phyloP scores from a whole-genome alignment of 2,797 vertebrate genomes.

The Peromyscus aztecus region DNA sequence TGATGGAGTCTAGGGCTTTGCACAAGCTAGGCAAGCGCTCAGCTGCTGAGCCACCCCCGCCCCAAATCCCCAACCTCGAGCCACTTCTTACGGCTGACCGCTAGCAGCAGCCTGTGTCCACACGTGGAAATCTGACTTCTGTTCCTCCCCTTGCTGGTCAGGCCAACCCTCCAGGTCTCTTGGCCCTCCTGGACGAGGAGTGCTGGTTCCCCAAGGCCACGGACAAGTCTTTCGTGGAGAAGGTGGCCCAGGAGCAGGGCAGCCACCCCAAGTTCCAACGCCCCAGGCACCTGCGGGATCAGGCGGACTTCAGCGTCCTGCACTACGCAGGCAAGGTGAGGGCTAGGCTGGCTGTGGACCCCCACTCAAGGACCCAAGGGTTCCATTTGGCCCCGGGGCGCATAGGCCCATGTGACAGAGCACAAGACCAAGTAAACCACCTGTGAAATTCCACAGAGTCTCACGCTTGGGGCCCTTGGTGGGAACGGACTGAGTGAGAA shows the following conservation, averaged over 20 bases:
- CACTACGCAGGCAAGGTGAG: conserved; percentile 96
- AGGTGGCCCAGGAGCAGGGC: conserved; percentile 93
- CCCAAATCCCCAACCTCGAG: background rate
- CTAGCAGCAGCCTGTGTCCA: background rate
- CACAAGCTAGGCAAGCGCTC: background rate
- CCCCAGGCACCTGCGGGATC: conserved; percentile 92
- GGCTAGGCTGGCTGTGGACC: background rate
- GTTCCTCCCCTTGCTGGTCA: conserved; percentile 64
- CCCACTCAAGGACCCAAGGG: background rate
- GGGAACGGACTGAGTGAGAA: background rate
- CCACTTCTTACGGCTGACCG: background rate
- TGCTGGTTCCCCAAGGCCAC: conserved; percentile 98
- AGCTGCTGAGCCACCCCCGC: background rate
- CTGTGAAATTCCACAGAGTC: background rate
- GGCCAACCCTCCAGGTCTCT: conserved; percentile 94
- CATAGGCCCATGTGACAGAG: background rate
- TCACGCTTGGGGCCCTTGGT: background rate
- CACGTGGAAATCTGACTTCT: background rate
- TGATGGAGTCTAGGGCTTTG: too few relatives aligned
- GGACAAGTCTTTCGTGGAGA: conserved; percentile 95
- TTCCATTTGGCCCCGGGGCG: background rate
- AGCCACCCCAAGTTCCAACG: conserved; percentile 94
- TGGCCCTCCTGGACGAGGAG: conserved; percentile 95
- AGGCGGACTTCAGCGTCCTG: conserved; percentile 94
- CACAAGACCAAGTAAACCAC: background rate